A percentile compares a stretch with the other conserved stretches of the same genome.
Conservation (phyloP, 2,113 vertebrate species). For the Poecile atricapillus region DNA sequence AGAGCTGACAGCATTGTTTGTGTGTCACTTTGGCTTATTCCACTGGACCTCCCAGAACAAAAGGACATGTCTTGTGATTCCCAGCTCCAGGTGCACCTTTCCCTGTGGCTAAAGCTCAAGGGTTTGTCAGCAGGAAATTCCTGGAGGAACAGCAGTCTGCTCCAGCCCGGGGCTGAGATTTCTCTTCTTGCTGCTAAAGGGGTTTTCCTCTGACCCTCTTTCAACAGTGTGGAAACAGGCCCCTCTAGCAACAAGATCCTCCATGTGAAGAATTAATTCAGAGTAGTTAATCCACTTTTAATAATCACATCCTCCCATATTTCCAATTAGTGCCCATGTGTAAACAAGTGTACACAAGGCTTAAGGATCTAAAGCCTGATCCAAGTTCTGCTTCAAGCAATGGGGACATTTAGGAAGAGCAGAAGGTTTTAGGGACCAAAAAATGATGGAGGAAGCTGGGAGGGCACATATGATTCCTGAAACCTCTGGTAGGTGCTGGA, state of each 20-base stretch:
- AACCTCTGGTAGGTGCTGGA: not conserved
- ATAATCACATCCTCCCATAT: not conserved
- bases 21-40: not conserved
- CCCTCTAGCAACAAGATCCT: not conserved
- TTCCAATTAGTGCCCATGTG: not conserved
- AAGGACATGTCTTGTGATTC: fast-evolving
- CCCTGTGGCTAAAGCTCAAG: not conserved
- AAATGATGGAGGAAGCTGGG: not conserved
- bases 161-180: not conserved
- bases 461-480: not conserved
- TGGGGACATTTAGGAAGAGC: not conserved
- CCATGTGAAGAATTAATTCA: conserved; percentile 16
- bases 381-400: not conserved
- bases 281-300: conserved; percentile 30
- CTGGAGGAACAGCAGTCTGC: not conserved
- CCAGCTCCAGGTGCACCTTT: not conserved
- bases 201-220: not conserved
- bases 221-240: not conserved
- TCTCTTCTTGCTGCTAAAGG: not conserved
- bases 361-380: not conserved
- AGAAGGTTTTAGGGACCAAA: not conserved
- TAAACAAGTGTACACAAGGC: not conserved
- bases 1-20: not conserved
- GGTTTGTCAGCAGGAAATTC: not conserved
- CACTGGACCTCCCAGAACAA: not conserved